Base-by-base conservation (phyloP, 2,888 invertebrate genomes). In the Lapara coniferarum region DNA sequence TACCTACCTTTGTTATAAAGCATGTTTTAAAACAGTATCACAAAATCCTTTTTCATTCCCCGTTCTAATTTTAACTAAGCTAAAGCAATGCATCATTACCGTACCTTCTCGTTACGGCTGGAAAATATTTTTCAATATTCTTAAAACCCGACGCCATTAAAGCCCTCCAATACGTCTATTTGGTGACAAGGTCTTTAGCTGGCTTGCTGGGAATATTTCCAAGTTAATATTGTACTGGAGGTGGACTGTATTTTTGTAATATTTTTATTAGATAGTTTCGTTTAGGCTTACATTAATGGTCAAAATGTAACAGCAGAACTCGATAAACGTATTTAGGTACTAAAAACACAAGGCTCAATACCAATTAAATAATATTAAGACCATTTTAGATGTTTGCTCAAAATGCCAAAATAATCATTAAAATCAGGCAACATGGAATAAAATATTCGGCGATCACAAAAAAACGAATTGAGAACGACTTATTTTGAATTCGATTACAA, bases 151-250 rank as follows among this genome's bases (percentile, higher is more conserved):
- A 13, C 8, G 58, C 68, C 58, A 51, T 58, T 68, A 52, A 59
- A 51, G 58, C 57, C 37, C 16, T 56, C 58, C 58, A 68, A 68
- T 68, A 52, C 58, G 37, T 58, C 52, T 37, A 63, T 30, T 57
- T 57, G 58, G 37, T 59, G 68, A 68, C 68, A 68, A 52, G 58
- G 51, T 59, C 37, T 59, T 13, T 30, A 51, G 51, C 51, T 66
- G 10, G 46, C 16, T 52, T 16, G 37, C 52, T 57, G 57, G 14
- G 4, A 58, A 58, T 49, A 66, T 58, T 68, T 68, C 52, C 30
- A 59, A 46, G 19, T 19, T 37, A 59, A 51, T 12, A 58, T 58
- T 14, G 58, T 58, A 52, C 44, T n/a, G n/a, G n/a, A 58, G 14
- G 10, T 44, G 13, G 37, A 52, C 37, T 25, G 30, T 19, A 4